Evolutionary conservation across 1,140 invertebrate species (phyloP), one percentile per base, ranked within the genome.

Genomic region (Eulimnadia texana): DNA sequence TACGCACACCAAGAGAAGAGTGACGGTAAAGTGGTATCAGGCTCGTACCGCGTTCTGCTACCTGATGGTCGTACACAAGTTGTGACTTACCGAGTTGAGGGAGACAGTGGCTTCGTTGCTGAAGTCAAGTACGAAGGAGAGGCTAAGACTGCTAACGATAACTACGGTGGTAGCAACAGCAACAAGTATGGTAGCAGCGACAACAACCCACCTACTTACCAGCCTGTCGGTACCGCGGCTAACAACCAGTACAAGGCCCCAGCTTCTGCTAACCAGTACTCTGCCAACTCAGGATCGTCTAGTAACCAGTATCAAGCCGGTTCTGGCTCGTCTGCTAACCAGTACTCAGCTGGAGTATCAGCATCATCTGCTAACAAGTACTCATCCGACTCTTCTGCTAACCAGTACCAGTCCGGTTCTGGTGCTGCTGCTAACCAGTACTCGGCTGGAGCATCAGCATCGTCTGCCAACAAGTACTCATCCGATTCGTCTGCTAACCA

Each of bases 121-220:
- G 62, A 68, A 3, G 67, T 68, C 19, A 63, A 63, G 29, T 69
- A 69, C 67, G 61, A 66, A 49, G 67, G 68, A 1, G 67, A 67
- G 55, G 64, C 67, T 11, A 49, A 63, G 20, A 59, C 28, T 42
- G 67, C 62, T 28, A 50, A 56, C 19, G 22, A 51, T 49, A 33
- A 24, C 22, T 25, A 23, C 28, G 24, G 28, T 16, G 52, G 22
- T 2, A 25, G 20, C n/a, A 27, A 24, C 19, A 16, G 27, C 53
- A 23, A n/a, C n/a, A 23, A n/a, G 16, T 55, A 22, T 27, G 50
- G 50, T 11, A 52, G 10, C 51, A 24, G 51, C 52, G 23, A 23
- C 52, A 54, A 54, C 20, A 22, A n/a, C 20, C 52, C 25, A 13
- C 20, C 22, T 3, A 54, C 50, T 10, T n/a, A 54, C 52, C 52